These are phyloP conservation scores for Poeciliopsis presidionis DNA, from an alignment of 2,797 vertebrate species.

Conservation along the genomic window DNA sequence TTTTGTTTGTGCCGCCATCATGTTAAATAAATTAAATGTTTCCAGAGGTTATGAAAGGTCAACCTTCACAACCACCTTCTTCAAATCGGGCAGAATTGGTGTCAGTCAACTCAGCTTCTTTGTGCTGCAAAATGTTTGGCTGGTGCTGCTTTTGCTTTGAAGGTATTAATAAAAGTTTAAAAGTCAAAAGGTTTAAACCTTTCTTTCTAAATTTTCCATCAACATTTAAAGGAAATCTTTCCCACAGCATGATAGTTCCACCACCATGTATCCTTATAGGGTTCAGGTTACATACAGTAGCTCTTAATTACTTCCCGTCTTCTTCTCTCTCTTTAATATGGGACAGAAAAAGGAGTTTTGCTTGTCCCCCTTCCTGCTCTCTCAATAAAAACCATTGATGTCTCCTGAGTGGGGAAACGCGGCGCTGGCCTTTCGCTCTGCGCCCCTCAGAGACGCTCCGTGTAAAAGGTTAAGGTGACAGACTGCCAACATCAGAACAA, in stretches of 20 bases:
- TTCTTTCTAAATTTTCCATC: not conserved
- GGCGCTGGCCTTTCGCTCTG: slow-evolving; percentile 56
- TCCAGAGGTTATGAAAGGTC: too few relatives aligned
- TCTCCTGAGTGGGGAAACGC: slow-evolving; percentile 68
- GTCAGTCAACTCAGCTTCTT: too few relatives aligned
- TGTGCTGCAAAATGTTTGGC: too few relatives aligned
- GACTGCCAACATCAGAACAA: slow-evolving; percentile 54
- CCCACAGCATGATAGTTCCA: not conserved
- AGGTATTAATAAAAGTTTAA: too few relatives aligned
- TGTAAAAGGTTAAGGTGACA: slow-evolving; percentile 66
- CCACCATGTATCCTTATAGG: not conserved
- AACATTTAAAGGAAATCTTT: not conserved
- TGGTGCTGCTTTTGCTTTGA: too few relatives aligned
- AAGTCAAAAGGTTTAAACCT: too few relatives aligned
- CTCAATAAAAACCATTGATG: slow-evolving; percentile 65
- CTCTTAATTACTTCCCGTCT: slow-evolving; percentile 72
- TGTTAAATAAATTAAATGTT: too few relatives aligned
- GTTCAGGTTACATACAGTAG: not conserved
- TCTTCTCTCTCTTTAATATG: slow-evolving; percentile 37
- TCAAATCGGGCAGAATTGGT: too few relatives aligned
- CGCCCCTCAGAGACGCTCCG: slow-evolving; percentile 58
- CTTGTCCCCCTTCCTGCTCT: slow-evolving; percentile 28
- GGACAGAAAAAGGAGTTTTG: slow-evolving; percentile 38
- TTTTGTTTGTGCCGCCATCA: too few relatives aligned
- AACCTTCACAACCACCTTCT: too few relatives aligned